A percentile compares a stretch with the other conserved stretches of the same genome.
Conservation (phyloP, 2,113 vertebrate genomes). For the Corapipo altera region DNA sequence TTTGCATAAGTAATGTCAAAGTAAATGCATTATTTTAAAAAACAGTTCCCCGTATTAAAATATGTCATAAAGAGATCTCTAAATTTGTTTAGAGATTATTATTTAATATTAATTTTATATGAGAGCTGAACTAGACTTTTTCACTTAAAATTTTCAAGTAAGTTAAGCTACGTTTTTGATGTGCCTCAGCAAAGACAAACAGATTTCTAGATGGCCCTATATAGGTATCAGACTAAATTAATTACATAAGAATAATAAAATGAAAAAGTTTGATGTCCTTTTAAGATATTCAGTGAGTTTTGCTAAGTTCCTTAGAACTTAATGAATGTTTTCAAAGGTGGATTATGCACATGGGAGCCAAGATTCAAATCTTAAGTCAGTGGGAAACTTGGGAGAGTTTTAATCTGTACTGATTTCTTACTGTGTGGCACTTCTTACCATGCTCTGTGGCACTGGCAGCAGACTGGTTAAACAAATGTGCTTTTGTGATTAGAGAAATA, state of each 20-base stretch:
- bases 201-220: neutral
- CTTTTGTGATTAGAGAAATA: neutral
- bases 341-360: fast-evolving
- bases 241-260: neutral
- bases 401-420: neutral
- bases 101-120: neutral
- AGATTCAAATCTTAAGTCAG: neutral
- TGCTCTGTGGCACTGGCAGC: neutral
- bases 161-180: neutral
- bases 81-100: neutral
- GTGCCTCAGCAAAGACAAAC: neutral
- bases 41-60: neutral
- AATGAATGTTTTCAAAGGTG: neutral
- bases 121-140: neutral
- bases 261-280: neutral
- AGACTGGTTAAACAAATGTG: neutral
- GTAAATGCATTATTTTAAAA: neutral
- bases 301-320: neutral
- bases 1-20: neutral
- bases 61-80: neutral
- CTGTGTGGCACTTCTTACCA: neutral
- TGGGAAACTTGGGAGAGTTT: neutral
- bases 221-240: neutral
- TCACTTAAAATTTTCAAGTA: neutral
- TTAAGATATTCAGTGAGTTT: neutral